A percentile compares a stretch with the other conserved stretches of the same genome.
phyloP scores from a whole-genome alignment of 2,888 invertebrate genomes.

The Cataglyphis rosenhaueri region DNA sequence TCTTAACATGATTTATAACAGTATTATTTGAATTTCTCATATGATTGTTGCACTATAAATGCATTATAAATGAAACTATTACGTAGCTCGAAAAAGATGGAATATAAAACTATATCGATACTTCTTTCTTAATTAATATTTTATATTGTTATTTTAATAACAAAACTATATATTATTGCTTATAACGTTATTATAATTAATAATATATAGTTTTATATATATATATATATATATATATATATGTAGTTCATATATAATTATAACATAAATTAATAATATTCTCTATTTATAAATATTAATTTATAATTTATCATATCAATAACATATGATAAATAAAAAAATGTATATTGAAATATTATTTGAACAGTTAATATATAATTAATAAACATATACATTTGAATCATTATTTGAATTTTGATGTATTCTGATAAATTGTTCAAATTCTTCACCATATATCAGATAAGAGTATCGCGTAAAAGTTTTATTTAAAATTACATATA shows the following conservation, averaged over 20 bases:
- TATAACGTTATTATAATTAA: too few relatives aligned
- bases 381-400: not conserved
- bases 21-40: not conserved
- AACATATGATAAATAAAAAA: not conserved
- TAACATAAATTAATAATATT: not conserved
- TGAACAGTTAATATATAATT: not conserved
- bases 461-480: not conserved
- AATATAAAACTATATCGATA: not conserved
- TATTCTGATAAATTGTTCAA: not conserved
- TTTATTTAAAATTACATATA: not conserved
- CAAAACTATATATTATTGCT: too few relatives aligned
- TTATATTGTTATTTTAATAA: not conserved
- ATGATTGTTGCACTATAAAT: not conserved
- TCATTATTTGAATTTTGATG: not conserved
- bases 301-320: slow-evolving; percentile 13
- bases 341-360: not conserved
- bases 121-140: slow-evolving; percentile 1
- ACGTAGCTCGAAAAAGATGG: not conserved
- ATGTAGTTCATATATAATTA: not conserved
- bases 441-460: not conserved
- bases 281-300: slow-evolving; percentile 8
- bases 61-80: not conserved
- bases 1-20: not conserved
- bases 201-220: too few relatives aligned
- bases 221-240: too few relatives aligned